Evolutionary conservation across 2,113 vertebrate genomes (phyloP), one percentile per base, ranked within the genome.

Genomic region (Zosterops hypoxanthus): DNA sequence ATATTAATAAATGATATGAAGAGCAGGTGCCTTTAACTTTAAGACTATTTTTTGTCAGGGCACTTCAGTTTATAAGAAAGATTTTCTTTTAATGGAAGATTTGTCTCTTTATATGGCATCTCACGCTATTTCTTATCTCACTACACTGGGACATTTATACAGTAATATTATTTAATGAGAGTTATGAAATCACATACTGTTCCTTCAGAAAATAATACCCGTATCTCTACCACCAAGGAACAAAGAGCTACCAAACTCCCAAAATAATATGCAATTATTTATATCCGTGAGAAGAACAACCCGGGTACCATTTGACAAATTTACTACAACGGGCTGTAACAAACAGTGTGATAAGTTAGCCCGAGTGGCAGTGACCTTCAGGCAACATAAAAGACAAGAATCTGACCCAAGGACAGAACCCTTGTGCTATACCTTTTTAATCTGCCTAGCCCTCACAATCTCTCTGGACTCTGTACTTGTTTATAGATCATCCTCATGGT

Each of bases 401-500:
- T 79, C 65, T 80, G 94, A 98, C 97, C 97, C 97, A 96, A 95
- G 96, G 95, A 97, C 98, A 97, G 95, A 96, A 93, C 95, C 97
- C 95, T 83, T 88, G 97, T 96, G 96, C 82, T 94, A 92, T 92
- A 96, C 97, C 98, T 98, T 97, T 98, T 97, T 98, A 97, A 98
- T 97, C 97, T 98, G 97, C 96, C 94, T 96, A 83, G 96, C 98
- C 98, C 97, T 96, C 96, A 94, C 98, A 97, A 95, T 98, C 97
- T 97, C 98, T 77, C 96, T 92, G 96, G 98, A 97, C 98, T 97
- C 95, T 97, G 97, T 97, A 97, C 92, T 97, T 96, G 97, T 97
- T 98, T 97, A 97, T 97, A 97, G 97, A 97, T 98, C 98, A 98
- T 98, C 98, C 97, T 97, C 98, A 94, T 96, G 97, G 97, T 97